These are phyloP conservation scores for Aegotheles bennettii DNA, from an alignment of 2,113 vertebrate genomes.

Conservation along the genomic window DNA sequence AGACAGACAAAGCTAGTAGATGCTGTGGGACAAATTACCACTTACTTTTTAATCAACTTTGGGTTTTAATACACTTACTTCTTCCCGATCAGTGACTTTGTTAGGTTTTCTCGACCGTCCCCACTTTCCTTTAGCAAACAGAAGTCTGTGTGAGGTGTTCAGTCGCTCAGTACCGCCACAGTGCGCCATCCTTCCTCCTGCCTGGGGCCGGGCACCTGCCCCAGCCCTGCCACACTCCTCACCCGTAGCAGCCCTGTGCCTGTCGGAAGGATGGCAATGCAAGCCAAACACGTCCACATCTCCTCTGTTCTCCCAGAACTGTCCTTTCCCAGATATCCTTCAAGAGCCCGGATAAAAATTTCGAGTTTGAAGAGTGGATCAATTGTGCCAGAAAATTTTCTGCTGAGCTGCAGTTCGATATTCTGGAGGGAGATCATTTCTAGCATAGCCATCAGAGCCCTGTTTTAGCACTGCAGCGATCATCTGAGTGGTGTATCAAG, in stretches of 20 bases:
- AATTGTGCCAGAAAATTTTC: not conserved
- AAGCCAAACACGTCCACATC: fast-evolving
- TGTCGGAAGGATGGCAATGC: fast-evolving
- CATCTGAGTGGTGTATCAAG: not conserved
- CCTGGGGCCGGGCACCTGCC: not conserved
- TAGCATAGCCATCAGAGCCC: not conserved
- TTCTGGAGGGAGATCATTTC: not conserved
- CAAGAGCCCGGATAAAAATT: not conserved
- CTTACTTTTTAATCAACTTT: not conserved
- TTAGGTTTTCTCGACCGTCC: not conserved
- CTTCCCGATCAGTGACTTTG: fast-evolving
- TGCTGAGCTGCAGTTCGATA: not conserved
- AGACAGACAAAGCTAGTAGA: not conserved
- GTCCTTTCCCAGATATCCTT: not conserved
- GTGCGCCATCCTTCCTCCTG: fast-evolving
- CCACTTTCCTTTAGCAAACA: not conserved
- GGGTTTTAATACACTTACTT: not conserved
- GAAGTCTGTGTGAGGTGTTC: not conserved
- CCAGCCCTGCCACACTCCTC: fast-evolving
- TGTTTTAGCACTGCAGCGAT: not conserved
- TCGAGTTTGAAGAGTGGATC: not conserved
- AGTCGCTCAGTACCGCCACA: fast-evolving
- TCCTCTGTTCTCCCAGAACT: not conserved
- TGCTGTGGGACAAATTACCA: not conserved
- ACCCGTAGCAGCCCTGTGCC: fast-evolving